Percentiles rank a stretch among this genome's conserved stretches.
These are phyloP conservation scores for Conopomorpha cramerella DNA, from an alignment of 1,140 invertebrate species.

Conservation along the genomic window DNA sequence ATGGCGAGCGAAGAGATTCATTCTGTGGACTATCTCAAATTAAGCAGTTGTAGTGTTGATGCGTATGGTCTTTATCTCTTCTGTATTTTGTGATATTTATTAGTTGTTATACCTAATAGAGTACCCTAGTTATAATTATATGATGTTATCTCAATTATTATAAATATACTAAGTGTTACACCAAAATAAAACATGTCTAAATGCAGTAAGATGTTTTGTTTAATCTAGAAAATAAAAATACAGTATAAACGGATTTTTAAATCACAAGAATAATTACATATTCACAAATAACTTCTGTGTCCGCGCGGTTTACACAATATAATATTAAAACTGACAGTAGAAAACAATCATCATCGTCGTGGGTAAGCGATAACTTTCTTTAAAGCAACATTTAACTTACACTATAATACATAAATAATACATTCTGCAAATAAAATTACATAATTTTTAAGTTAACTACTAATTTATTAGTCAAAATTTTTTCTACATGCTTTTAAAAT, in stretches of 20 bases:
- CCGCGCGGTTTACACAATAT: slow-evolving; percentile 37
- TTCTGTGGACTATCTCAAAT: too few species aligned
- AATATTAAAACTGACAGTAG: slow-evolving; percentile 39
- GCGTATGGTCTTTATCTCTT: too few species aligned
- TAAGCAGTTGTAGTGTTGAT: too few species aligned
- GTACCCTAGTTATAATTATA: too few species aligned
- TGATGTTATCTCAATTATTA: too few species aligned
- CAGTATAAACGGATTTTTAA: slow-evolving; percentile 56
- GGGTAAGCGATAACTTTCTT: slow-evolving; percentile 49
- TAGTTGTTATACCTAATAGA: background rate
- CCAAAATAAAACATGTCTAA: slow-evolving; percentile 13
- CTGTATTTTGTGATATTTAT: slow-evolving; percentile 3
- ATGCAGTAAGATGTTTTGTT: slow-evolving; percentile 55
- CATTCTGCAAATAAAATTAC: slow-evolving; percentile 55
- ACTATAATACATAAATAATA: slow-evolving; percentile 56
- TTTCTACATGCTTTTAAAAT: slow-evolving; percentile 33
- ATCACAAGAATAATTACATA: slow-evolving; percentile 61
- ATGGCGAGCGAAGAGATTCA: too few species aligned
- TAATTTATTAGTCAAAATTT: slow-evolving; percentile 43
- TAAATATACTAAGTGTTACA: too few species aligned
- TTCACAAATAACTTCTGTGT: slow-evolving; percentile 54
- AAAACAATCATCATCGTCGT: slow-evolving; percentile 37
- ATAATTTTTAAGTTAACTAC: slow-evolving; percentile 57
- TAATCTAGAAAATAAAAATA: slow-evolving; percentile 61
- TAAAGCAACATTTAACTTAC: slow-evolving; percentile 58